Evolutionary conservation across 2,113 vertebrate species (phyloP).

Genomic region (Rissa tridactyla): DNA sequence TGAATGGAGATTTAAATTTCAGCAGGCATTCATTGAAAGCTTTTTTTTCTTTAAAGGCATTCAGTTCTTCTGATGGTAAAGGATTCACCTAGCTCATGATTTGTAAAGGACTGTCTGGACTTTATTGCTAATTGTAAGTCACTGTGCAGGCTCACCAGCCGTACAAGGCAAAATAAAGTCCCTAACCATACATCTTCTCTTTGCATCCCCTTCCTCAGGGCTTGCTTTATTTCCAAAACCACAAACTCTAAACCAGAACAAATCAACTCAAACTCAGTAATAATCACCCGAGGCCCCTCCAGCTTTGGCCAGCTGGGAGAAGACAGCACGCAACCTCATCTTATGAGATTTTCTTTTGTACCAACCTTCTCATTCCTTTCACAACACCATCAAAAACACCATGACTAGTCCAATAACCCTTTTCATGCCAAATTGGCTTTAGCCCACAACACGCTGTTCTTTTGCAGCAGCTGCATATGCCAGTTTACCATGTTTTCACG

Average conservation of each 20-base stretch:
- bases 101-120: conserved; percentile 14
- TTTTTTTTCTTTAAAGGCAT: not conserved
- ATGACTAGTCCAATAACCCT: not conserved
- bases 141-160: not conserved
- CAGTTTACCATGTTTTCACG: rapidly evolving
- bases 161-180: not conserved
- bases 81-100: not conserved
- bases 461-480: not conserved
- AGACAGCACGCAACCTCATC: not conserved
- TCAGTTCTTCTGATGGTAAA: not conserved
- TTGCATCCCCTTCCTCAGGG: not conserved
- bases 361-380: not conserved
- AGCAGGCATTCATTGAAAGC: not conserved
- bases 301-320: not conserved
- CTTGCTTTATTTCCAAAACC: conserved; percentile 1
- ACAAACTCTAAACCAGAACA: conserved; percentile 2
- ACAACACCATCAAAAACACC: not conserved
- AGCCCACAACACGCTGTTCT: not conserved
- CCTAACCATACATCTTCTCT: not conserved
- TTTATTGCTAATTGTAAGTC: conserved; percentile 1
- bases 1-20: conserved; percentile 35
- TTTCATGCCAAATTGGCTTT: not conserved
- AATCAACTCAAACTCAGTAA: conserved; percentile 14
- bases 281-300: not conserved
- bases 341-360: not conserved